Conservation (phyloP, 1,140 invertebrate species). For the Notospermus geniculatus region DNA sequence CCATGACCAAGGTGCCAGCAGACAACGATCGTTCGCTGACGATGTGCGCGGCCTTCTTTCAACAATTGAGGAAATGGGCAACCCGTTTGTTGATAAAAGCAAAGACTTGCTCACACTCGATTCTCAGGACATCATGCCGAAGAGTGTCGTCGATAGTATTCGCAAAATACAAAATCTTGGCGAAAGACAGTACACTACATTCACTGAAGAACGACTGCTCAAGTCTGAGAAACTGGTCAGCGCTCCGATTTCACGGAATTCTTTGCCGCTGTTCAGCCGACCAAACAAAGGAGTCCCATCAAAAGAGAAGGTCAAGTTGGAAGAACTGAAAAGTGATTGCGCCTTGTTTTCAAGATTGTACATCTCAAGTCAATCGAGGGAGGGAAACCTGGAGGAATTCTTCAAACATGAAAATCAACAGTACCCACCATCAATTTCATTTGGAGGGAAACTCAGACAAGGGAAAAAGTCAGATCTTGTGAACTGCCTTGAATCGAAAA, state of each 20-base stretch:
- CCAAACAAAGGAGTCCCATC: too few species aligned
- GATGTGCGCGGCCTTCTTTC: slow-evolving; percentile 8
- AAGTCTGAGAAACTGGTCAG: slow-evolving; percentile 3
- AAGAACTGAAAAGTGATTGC: too few species aligned
- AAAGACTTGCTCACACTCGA: slow-evolving; percentile 6
- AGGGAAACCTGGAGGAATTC: slow-evolving; percentile 12
- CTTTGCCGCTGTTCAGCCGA: background rate
- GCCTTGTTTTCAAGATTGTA: slow-evolving; percentile 23
- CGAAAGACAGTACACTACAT: background rate
- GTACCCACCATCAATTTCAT: too few species aligned
- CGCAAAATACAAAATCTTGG: background rate
- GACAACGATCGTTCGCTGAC: slow-evolving; percentile 12
- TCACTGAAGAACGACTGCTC: background rate
- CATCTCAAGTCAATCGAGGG: slow-evolving; percentile 17
- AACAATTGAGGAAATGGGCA: slow-evolving; percentile 16
- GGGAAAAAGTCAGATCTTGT: too few species aligned
- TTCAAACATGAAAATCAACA: too few species aligned
- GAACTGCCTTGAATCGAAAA: too few species aligned
- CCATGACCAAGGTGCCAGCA: slow-evolving; percentile 17
- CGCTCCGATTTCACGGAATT: too few species aligned
- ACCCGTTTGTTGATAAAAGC: slow-evolving; percentile 12
- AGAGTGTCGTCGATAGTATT: background rate
- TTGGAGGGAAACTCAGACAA: too few species aligned
- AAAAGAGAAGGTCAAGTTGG: too few species aligned
- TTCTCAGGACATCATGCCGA: background rate